Percentiles rank a stretch among this genome's conserved stretches.
phyloP scores from a whole-genome alignment of 1,140 invertebrate genomes.

The Lineus longissimus region DNA sequence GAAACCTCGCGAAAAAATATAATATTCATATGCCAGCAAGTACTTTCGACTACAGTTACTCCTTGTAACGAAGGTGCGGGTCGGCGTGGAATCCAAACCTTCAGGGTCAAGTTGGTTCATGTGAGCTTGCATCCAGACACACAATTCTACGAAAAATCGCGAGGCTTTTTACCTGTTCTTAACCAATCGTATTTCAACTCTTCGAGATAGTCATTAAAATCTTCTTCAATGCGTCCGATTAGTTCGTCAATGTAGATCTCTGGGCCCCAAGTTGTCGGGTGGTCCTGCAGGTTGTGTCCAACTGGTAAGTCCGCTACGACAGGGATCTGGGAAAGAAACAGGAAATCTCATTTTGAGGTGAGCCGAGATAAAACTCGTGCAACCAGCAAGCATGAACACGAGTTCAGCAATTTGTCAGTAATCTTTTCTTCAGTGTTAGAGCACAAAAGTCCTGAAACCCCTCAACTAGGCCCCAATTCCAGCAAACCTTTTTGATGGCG shows the following conservation, averaged over 20 bases:
- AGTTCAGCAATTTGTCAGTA: neutral
- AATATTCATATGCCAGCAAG: too few species aligned
- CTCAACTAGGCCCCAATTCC: neutral
- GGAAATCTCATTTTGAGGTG: neutral
- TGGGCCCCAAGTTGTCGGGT: conserved; percentile 40
- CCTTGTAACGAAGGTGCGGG: too few species aligned
- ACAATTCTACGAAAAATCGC: too few species aligned
- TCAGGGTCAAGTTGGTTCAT: too few species aligned
- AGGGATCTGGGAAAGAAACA: conserved; percentile 24
- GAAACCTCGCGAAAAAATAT: too few species aligned
- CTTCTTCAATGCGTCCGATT: conserved; percentile 18
- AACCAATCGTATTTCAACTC: conserved; percentile 22
- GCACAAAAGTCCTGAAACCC: too few species aligned
- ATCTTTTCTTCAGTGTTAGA: neutral
- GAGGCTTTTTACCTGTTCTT: conserved; percentile 21
- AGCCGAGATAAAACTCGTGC: too few species aligned
- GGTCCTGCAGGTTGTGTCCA: conserved; percentile 79
- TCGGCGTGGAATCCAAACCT: too few species aligned
- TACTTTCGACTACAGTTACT: too few species aligned
- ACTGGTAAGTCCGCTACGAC: conserved; percentile 66
- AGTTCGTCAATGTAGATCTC: conserved; percentile 19
- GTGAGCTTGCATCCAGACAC: too few species aligned
- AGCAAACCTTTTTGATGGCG: too few species aligned
- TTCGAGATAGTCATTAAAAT: conserved; percentile 10
- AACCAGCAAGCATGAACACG: neutral